Base-by-base conservation (phyloP, 2,113 vertebrate genomes). In the Cisticola juncidis region DNA sequence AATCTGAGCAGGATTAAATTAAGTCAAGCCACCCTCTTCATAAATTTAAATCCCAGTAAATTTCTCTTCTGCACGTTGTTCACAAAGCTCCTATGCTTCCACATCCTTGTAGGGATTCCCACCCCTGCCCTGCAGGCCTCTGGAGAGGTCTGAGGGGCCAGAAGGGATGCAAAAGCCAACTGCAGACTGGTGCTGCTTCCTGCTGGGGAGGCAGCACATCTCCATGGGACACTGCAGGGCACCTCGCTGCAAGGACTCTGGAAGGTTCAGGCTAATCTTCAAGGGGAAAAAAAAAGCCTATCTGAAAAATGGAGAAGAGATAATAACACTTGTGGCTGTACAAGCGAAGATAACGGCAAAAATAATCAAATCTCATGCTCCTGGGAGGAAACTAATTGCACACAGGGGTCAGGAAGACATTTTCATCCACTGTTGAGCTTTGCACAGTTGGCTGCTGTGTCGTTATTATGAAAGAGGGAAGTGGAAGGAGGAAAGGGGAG, bases 301-400 rank as follows among this genome's bases (percentile, higher is more conserved):
- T 92, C 90, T 95, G 69, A 92, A 93, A 96, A 96, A 93, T 64
- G 45, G 76, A 92, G 92, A 92, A 48, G 80, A 94, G 90, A 96
- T 96, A 94, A 97, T 95, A 95, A 96, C 90, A 94, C 94, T 97
- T 96, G 92, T 94, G 92, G 92, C 94, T 97, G 94, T 96, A 96
- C 95, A 96, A 96, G 94, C 58, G 85, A 94, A 96, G 94, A 96
- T 94, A 95, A 95, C 77, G 4, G 79, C 94, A 95, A 95, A 97
- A 91, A 77, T 93, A 95, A 94, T 95, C 87, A 94, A 94, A 92
- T 94, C 88, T 95, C 92, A 54, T 90, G 94, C 84, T 94, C 94
- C 90, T 94, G 88, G 92, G 88, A 97, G 81, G 94, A 95, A 94
- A 92, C 85, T 95, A 95, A 96, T 94, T 94, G 95, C 89, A 94